phyloP scores from a whole-genome alignment of 2,113 vertebrate genomes.

The Strigops habroptila region DNA sequence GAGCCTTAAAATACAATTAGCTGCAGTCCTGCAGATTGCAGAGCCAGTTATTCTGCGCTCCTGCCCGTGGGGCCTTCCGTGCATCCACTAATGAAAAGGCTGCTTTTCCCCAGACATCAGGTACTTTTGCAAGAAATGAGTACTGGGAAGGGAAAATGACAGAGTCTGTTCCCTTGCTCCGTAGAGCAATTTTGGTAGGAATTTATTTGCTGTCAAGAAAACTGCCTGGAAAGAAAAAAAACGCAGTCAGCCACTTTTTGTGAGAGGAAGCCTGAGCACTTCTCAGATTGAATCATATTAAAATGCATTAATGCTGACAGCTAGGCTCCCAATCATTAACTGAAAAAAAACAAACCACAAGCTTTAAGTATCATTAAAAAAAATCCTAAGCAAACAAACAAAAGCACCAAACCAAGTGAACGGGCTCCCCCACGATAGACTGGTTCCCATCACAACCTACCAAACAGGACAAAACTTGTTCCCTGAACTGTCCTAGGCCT shows the following conservation, averaged over 20 bases:
- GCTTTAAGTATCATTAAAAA: not conserved
- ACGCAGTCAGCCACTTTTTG: not conserved
- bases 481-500: not conserved
- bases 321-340: not conserved
- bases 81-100: not conserved
- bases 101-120: not conserved
- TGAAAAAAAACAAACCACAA: not conserved
- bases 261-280: not conserved
- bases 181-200: not conserved
- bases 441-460: accelerated
- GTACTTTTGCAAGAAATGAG: not conserved
- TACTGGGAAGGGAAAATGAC: not conserved
- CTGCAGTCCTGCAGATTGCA: not conserved
- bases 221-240: not conserved
- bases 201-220: not conserved
- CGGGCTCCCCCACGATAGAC: not conserved
- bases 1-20: conserved; percentile 9
- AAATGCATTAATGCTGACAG: not conserved
- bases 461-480: accelerated
- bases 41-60: not conserved
- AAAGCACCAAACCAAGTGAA: not conserved
- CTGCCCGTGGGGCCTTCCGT: not conserved
- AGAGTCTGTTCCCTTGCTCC: not conserved
- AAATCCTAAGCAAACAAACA: not conserved
- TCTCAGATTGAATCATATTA: not conserved